These are phyloP conservation scores for Petaurus breviceps DNA, from an alignment of 2,113 vertebrate genomes.

Conservation along the genomic window DNA sequence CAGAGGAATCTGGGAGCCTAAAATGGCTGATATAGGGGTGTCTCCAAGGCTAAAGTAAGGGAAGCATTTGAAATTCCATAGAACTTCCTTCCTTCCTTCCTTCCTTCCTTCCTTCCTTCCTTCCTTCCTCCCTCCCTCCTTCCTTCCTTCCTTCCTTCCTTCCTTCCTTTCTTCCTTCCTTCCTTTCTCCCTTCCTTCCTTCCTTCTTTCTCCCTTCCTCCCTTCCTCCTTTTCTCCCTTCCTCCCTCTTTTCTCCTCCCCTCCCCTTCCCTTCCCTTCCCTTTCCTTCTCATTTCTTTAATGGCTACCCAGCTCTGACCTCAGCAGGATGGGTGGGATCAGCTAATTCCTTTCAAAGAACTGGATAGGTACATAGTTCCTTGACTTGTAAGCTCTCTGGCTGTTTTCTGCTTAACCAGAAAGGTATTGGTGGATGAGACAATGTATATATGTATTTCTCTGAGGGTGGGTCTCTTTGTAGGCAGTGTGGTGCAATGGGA, in stretches of 20 bases:
- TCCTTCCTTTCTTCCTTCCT: too few species aligned
- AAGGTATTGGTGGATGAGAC: neutral
- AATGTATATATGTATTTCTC: neutral
- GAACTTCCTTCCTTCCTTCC: neutral
- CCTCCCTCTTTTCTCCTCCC: slow-evolving; percentile 61
- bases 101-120: too few species aligned
- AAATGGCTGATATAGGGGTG: slow-evolving; percentile 33
- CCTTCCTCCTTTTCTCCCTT: slow-evolving; percentile 61
- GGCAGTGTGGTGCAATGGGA: neutral
- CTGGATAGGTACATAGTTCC: neutral
- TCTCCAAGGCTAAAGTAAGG: slow-evolving; percentile 49
- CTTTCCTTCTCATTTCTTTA: slow-evolving; percentile 81
- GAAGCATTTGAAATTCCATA: neutral
- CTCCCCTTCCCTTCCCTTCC: too few species aligned
- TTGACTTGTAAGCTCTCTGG: neutral
- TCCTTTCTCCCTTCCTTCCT: slow-evolving; percentile 63
- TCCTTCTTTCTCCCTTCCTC: slow-evolving; percentile 70
- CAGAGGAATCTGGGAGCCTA: slow-evolving; percentile 7
- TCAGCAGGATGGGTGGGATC: slow-evolving; percentile 52
- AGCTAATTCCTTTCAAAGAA: neutral
- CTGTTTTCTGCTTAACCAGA: neutral
- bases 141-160: too few species aligned
- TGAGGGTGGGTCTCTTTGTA: slow-evolving; percentile 5
- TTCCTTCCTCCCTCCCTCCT: too few species aligned
- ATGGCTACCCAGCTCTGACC: slow-evolving; percentile 77